Percentiles rank a stretch among this genome's conserved stretches.
Evolutionary conservation across 2,888 invertebrate genomes (phyloP).

Genomic region (Zaprionus obscuricornis): DNA sequence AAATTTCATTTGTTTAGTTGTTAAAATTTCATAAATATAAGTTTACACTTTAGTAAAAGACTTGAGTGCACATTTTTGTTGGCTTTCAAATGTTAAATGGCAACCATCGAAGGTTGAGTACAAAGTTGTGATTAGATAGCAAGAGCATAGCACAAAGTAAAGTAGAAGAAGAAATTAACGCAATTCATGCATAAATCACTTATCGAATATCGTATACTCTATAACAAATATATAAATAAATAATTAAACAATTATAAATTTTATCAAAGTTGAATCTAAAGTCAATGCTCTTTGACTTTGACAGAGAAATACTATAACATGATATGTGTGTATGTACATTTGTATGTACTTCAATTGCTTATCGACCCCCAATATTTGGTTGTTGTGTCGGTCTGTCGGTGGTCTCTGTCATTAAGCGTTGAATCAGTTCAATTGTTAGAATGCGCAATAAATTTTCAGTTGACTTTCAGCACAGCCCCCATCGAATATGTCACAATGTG

Average conservation of each 20-base stretch:
- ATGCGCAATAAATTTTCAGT: conserved; percentile 51
- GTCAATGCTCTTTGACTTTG: too few relatives aligned
- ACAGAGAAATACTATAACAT: too few relatives aligned
- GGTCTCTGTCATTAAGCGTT: conserved; percentile 32
- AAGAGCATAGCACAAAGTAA: conserved; percentile 3
- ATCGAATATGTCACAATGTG: conserved; percentile 8
- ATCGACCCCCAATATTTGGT: too few relatives aligned
- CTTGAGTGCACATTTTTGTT: conserved; percentile 2
- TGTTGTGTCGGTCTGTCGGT: neutral
- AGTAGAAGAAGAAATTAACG: neutral
- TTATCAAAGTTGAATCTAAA: too few relatives aligned
- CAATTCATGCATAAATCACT: neutral
- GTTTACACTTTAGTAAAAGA: conserved; percentile 34
- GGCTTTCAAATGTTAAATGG: conserved; percentile 11
- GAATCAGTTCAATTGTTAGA: conserved; percentile 39
- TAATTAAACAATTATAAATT: too few relatives aligned
- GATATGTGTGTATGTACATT: too few relatives aligned
- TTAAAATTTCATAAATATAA: too few relatives aligned
- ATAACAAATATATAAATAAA: too few relatives aligned
- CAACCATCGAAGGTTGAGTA: conserved; percentile 25
- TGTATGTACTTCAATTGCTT: too few relatives aligned
- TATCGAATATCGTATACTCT: neutral
- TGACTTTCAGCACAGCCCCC: conserved; percentile 37
- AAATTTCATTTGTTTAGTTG: too few relatives aligned
- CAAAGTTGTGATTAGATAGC: conserved; percentile 41